phyloP scores from a whole-genome alignment of 1,140 invertebrate species.

The Drosophila nigromelanica region DNA sequence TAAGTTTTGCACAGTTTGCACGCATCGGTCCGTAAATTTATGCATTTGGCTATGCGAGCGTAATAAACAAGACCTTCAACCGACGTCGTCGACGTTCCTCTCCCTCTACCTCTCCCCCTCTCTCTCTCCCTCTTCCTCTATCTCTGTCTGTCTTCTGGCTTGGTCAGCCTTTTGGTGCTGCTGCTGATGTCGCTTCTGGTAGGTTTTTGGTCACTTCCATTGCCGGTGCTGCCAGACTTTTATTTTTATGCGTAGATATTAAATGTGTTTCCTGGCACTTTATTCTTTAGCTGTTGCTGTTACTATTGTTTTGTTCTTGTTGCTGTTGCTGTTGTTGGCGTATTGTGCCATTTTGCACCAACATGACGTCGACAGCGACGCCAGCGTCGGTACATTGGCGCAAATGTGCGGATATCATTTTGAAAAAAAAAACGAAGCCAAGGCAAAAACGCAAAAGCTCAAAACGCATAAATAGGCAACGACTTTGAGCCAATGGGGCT shows the following conservation, averaged over 20 bases:
- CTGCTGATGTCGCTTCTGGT: constrained; percentile 27
- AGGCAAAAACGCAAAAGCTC: constrained; percentile 55
- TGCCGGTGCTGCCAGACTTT: constrained; percentile 76
- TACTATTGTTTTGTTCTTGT: constrained; percentile 29
- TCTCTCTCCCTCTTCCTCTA: not conserved
- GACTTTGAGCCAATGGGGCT: constrained; percentile 30
- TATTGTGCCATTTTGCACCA: constrained; percentile 78
- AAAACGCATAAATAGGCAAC: constrained; percentile 76
- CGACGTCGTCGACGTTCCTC: constrained; percentile 52
- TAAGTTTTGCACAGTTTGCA: constrained; percentile 78
- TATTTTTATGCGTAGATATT: constrained; percentile 83
- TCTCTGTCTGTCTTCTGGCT: constrained; percentile 16
- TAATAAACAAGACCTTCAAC: constrained; percentile 83
- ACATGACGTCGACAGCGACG: constrained; percentile 50
- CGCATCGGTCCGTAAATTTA: constrained; percentile 82
- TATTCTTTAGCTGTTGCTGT: constrained; percentile 59
- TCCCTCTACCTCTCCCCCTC: constrained; percentile 5
- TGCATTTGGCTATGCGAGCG: constrained; percentile 81
- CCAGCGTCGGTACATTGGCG: constrained; percentile 66
- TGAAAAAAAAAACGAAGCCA: constrained; percentile 33
- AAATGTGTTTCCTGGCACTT: constrained; percentile 82
- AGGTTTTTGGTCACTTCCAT: constrained; percentile 76
- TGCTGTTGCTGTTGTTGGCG: constrained; percentile 58
- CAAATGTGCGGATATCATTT: constrained; percentile 73
- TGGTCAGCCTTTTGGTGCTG: constrained; percentile 36